Conservation (phyloP, 2,113 vertebrate species). For the Caloenas nicobarica region DNA sequence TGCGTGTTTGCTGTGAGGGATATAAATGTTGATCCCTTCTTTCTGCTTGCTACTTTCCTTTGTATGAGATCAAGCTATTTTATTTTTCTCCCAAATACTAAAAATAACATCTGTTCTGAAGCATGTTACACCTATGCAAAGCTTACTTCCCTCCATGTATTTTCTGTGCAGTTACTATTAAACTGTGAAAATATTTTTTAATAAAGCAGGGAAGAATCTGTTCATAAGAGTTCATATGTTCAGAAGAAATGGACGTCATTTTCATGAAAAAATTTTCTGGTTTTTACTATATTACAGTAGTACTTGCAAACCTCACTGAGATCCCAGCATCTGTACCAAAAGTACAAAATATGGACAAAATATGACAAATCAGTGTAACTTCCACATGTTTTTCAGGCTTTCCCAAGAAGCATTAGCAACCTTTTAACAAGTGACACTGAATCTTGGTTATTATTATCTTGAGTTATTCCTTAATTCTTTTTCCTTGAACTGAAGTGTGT, state of each 20-base stretch:
- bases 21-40: background rate
- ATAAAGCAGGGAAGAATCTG: too few species aligned
- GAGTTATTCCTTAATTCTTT: background rate
- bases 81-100: background rate
- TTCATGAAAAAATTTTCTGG: background rate
- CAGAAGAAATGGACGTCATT: background rate
- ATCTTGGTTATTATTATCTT: background rate
- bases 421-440: background rate
- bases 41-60: background rate
- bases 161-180: background rate
- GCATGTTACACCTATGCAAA: background rate
- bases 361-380: background rate
- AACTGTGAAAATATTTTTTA: background rate
- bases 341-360: background rate
- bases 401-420: background rate
- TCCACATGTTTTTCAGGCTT: background rate
- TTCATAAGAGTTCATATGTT: background rate
- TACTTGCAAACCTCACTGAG: background rate
- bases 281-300: background rate
- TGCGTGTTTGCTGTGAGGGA: background rate
- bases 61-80: background rate
- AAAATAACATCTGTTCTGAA: background rate
- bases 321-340: background rate
- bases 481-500: background rate
- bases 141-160: background rate